Base-by-base conservation (phyloP, 2,888 invertebrate species). In the Trissonchulus sp. region DNA sequence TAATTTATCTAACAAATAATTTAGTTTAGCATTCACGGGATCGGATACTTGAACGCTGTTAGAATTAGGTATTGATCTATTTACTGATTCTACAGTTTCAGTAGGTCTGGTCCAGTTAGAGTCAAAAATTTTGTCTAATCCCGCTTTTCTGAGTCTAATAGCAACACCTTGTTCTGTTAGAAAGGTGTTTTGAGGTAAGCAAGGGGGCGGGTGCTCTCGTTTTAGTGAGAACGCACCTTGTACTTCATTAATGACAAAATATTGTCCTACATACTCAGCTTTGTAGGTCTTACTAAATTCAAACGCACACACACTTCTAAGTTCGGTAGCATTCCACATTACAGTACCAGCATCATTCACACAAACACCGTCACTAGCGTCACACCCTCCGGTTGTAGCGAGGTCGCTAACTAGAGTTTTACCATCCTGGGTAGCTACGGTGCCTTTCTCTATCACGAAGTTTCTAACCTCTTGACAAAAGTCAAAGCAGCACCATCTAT, bases 401-500 rank as follows among this genome's bases (percentile, higher is more conserved):
- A 60, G n/a, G n/a, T 60, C 60, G n/a, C 60, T 60, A n/a, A 18
- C 18, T 18, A 18, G n/a, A 60, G 18, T 60, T 60, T 60, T 60
- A 18, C 60, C 60, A 60, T 60, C 60, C n/a, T 18, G n/a, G n/a
- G 60, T 60, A 18, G 60, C 60, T 60, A 60, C n/a, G 18, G 18
- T 18, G n/a, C 60, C 60, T n/a, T n/a, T 18, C n/a, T 60, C 60
- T n/a, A 60, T 18, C 18, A 60, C 60, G n/a, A 60, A 60, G n/a
- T 60, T 60, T 60, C n/a, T n/a, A 60, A n/a, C n/a, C 18, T 18
- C n/a, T 60, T 60, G 18, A 60, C 60, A 60, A n/a, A 18, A n/a
- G 60, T 60, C 60, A n/a, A 60, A 18, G n/a, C 60, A 60, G n/a
- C 60, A 60, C 60, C 60, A 60, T n/a, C n/a, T 60, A 60, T 60